These are phyloP conservation scores for Charanyca ferruginea DNA, from an alignment of 2,888 invertebrate species.

Conservation along the genomic window DNA sequence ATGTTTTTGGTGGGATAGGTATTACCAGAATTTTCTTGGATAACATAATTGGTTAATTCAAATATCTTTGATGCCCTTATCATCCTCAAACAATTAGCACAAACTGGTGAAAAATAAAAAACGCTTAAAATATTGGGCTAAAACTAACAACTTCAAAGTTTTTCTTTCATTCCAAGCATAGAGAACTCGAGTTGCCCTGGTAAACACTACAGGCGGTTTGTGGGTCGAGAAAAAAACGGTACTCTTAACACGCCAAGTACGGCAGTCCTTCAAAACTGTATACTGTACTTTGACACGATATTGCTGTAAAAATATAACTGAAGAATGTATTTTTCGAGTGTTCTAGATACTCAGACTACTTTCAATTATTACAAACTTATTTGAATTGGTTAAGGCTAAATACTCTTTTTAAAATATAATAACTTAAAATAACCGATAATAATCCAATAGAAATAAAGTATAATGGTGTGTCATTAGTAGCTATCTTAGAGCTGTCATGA, in stretches of 20 bases:
- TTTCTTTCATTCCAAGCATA: conserved; percentile 36
- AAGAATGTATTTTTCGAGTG: not conserved
- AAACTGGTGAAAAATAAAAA: not conserved
- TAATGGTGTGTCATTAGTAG: no score
- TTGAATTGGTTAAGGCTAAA: no score
- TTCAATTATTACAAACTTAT: no score
- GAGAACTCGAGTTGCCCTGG: conserved; percentile 28
- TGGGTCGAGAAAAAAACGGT: conserved; percentile 53
- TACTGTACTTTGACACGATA: conserved; percentile 23
- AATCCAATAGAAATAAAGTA: no score
- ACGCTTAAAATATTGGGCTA: not conserved
- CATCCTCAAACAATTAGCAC: not conserved
- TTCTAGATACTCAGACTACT: no score
- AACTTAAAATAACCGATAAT: no score
- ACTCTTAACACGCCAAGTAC: conserved; percentile 50
- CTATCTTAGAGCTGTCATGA: no score
- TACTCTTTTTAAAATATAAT: no score
- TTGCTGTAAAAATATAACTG: conserved; percentile 10
- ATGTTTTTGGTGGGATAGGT: no score
- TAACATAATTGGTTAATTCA: no score
- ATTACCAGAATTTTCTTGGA: no score
- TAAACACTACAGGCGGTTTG: conserved; percentile 55
- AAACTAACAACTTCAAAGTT: conserved; percentile 25
- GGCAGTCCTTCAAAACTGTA: conserved; percentile 47
- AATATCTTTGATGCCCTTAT: not conserved